Conservation (phyloP, 1,140 invertebrate genomes). For the Hesperophylax magnus region DNA sequence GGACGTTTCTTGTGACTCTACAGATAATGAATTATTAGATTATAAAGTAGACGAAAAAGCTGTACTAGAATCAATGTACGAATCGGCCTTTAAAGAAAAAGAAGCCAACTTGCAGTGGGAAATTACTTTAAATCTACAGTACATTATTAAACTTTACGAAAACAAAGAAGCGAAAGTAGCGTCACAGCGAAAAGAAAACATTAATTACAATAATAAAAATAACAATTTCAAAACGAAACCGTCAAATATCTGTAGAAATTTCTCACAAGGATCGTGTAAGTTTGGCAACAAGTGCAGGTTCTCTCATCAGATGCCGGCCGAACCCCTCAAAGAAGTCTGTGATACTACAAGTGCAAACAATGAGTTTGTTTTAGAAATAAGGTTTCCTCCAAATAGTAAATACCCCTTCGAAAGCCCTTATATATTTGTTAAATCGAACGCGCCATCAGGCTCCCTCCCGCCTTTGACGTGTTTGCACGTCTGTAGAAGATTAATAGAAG, state of each 20-base stretch:
- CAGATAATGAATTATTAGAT: slow-evolving; percentile 72
- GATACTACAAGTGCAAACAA: slow-evolving; percentile 62
- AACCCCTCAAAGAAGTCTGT: slow-evolving; percentile 53
- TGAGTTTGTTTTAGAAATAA: slow-evolving; percentile 77
- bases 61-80: slow-evolving; percentile 82
- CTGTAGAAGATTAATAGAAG: slow-evolving; percentile 74
- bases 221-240: slow-evolving; percentile 68
- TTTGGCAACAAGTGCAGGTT: slow-evolving; percentile 81
- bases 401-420: slow-evolving; percentile 82
- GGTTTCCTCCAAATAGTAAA: slow-evolving; percentile 77
- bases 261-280: slow-evolving; percentile 77
- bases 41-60: slow-evolving; percentile 79
- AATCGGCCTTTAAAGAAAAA: slow-evolving; percentile 76
- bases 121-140: slow-evolving; percentile 77
- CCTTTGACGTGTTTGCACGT: slow-evolving; percentile 75
- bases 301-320: slow-evolving; percentile 74
- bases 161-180: slow-evolving; percentile 68
- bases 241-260: slow-evolving; percentile 78
- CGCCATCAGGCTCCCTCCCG: slow-evolving; percentile 71
- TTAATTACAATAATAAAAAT: slow-evolving; percentile 63
- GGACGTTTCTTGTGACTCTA: slow-evolving; percentile 64
- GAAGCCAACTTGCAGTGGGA: slow-evolving; percentile 77
- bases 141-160: slow-evolving; percentile 75
- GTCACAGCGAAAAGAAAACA: slow-evolving; percentile 61
- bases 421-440: slow-evolving; percentile 76